Evolutionary conservation across 2,888 invertebrate species (phyloP).

Genomic region (Drosophila anceps): DNA sequence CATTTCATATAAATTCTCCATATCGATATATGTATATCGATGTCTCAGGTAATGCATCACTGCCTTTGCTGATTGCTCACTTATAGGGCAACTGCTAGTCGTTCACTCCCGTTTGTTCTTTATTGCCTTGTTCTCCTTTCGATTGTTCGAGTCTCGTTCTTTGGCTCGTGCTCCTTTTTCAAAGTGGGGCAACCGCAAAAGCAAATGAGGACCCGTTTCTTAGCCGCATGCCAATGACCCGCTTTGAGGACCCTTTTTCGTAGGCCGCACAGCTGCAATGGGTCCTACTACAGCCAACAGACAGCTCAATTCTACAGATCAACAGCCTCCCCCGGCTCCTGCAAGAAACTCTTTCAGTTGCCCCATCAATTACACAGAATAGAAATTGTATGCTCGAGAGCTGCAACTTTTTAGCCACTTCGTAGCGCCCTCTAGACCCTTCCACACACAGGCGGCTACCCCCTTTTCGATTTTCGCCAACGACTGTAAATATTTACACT

Average conservation of each 20-base stretch:
- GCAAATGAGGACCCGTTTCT: constrained; percentile 61
- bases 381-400: not conserved
- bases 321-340: not conserved
- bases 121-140: not conserved
- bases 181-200: constrained; percentile 65
- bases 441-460: constrained; percentile 11
- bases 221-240: constrained; percentile 69
- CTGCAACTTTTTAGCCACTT: not conserved
- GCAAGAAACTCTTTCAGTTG: constrained; percentile 42
- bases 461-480: constrained; percentile 13
- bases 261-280: constrained; percentile 44
- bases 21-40: too few relatives aligned
- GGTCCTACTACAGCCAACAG: not conserved
- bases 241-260: constrained; percentile 54
- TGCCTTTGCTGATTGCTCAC: not conserved
- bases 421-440: not conserved
- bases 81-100: not conserved
- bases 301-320: constrained; percentile 13
- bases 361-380: constrained; percentile 36
- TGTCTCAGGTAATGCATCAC: too few relatives aligned
- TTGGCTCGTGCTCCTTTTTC: constrained; percentile 53
- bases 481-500: constrained; percentile 51
- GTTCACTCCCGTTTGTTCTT: not conserved
- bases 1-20: too few relatives aligned
- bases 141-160: constrained; percentile 2